Base-by-base conservation (phyloP, 2,113 vertebrate species). In the Apeltes quadracus region DNA sequence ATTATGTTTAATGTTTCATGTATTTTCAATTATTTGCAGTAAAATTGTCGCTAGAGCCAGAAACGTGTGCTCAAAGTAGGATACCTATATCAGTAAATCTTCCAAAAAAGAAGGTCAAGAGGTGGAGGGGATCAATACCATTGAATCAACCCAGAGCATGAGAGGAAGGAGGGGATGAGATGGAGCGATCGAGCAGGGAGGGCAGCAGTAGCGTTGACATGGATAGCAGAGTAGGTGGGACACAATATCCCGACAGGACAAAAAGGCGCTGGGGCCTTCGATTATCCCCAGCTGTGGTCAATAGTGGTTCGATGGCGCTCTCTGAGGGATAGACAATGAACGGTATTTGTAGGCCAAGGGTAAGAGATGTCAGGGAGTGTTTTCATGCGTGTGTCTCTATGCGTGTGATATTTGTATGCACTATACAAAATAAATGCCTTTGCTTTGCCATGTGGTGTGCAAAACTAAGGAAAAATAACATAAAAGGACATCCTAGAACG, bases 221-320 rank as follows among this genome's bases (percentile, higher is more conserved):
- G 44, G 25, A 72, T 32, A 65, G 79, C 64, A 69, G 53, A 72
- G 59, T 63, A 58, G 76, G 41, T n/a, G 74, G 82, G 81, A 84
- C 82, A 83, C 81, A 77, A 85, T 85, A 89, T 89, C 91, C 87
- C 84, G 86, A 84, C 61, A 61, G 82, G 78, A 81, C 79, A 84
- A 84, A 43, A 76, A 75, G 81, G 81, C 54, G 14, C 81, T 46
- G 53, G 77, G 69, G 79, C 56, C 77, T 93, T 92, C 65, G 83
- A 93, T 92, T 85, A 78, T 81, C 41, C 56, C 34, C 53, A 9
- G 55, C 66, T 57, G 55, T 32, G 5, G 61, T 90, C 90, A 81
- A 88, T 90, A 88, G 56, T 15, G 34, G 81, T 78, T 87, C 76
- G 13, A 84, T 83, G 70, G 34, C 66, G 36, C 55, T 80, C 69